phyloP scores from a whole-genome alignment of 2,888 invertebrate species.

The Lithodes maja region DNA sequence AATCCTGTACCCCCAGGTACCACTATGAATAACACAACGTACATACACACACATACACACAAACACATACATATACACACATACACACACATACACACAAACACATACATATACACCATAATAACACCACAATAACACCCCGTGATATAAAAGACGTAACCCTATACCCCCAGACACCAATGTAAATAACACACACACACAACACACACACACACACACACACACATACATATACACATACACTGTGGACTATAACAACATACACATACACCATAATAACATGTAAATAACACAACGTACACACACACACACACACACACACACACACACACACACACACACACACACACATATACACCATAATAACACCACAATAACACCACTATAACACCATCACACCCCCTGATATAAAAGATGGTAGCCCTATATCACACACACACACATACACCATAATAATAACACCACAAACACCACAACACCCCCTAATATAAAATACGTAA shows the following conservation, averaged over 20 bases:
- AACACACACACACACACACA: not conserved
- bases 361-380: not conserved
- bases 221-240: not conserved
- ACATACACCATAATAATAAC: not conserved
- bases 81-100: not conserved
- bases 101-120: not conserved
- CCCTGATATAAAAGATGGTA: not conserved
- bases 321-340: no score
- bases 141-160: no score
- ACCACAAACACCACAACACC: not conserved
- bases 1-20: no score
- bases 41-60: not conserved
- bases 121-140: no score
- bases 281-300: not conserved
- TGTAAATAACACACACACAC: not conserved
- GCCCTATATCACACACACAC: not conserved
- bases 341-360: not conserved
- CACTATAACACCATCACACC: not conserved
- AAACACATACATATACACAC: no score
- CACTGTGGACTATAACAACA: not conserved
- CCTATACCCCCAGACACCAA: not conserved
- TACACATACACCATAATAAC: not conserved
- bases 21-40: not conserved
- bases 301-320: conserved; percentile 1
- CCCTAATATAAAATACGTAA: not conserved